phyloP scores from a whole-genome alignment of 2,113 vertebrate genomes.

The Pseudorectes ferrugineus region DNA sequence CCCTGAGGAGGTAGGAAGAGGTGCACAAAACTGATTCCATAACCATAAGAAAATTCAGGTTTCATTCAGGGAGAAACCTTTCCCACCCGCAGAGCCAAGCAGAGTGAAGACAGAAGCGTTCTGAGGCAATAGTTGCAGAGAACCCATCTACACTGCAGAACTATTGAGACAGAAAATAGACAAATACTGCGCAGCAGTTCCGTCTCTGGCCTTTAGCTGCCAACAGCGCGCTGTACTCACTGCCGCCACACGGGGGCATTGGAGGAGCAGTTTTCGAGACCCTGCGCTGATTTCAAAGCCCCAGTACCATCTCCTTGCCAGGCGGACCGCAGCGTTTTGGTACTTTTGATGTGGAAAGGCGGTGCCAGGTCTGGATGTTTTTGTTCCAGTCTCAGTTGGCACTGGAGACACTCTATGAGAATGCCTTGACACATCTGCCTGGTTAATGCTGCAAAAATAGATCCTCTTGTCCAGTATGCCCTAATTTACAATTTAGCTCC shows the following conservation, averaged over 20 bases:
- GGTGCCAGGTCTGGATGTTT: not conserved
- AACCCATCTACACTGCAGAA: rapidly evolving
- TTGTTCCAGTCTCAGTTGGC: not conserved
- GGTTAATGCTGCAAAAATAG: not conserved
- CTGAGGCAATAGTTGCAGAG: not conserved
- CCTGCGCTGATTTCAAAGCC: not conserved
- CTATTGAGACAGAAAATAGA: rapidly evolving
- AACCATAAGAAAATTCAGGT: not conserved
- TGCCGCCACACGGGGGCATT: not conserved
- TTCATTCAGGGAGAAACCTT: not conserved
- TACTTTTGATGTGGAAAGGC: not conserved
- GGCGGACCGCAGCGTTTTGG: not conserved
- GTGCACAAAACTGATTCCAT: not conserved
- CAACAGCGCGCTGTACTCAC: not conserved
- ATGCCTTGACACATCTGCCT: not conserved
- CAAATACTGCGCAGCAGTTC: not conserved
- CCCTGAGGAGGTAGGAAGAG: not conserved
- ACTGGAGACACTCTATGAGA: not conserved
- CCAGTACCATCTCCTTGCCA: not conserved
- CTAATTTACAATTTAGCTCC: not conserved
- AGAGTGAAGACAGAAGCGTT: not conserved
- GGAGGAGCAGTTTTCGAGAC: no score
- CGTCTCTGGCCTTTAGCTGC: not conserved
- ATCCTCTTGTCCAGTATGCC: no score
- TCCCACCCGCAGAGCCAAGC: not conserved